Percentiles rank a stretch among this genome's conserved stretches.
phyloP scores from a whole-genome alignment of 2,888 invertebrate species.

The Pammene fasciana region DNA sequence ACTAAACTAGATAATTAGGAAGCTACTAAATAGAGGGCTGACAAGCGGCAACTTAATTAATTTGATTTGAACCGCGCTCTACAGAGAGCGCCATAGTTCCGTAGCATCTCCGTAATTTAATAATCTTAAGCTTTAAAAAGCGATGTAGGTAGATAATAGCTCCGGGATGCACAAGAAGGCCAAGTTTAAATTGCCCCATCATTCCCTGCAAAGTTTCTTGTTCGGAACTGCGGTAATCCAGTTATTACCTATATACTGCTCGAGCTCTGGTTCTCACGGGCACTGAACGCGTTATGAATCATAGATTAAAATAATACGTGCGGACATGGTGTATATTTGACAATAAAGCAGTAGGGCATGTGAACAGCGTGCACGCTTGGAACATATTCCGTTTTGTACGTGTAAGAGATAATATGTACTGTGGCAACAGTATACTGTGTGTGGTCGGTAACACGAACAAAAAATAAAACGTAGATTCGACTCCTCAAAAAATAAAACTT shows the following conservation, averaged over 20 bases:
- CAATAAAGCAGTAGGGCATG: too few relatives aligned
- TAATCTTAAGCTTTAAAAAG: slow-evolving; percentile 6
- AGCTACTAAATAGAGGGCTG: background rate
- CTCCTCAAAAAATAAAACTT: too few relatives aligned
- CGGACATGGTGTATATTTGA: background rate
- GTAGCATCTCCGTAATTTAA: slow-evolving; percentile 5
- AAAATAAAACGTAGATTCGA: too few relatives aligned
- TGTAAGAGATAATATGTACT: too few relatives aligned
- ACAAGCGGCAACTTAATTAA: background rate
- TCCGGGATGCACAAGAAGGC: slow-evolving; percentile 32
- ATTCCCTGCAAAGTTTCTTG: slow-evolving; percentile 45
- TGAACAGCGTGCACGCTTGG: too few relatives aligned
- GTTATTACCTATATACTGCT: slow-evolving; percentile 11
- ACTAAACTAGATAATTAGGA: background rate
- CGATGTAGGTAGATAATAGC: slow-evolving; percentile 14
- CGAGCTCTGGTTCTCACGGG: background rate
- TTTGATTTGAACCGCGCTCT: background rate
- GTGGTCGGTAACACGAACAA: too few relatives aligned
- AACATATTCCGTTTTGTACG: too few relatives aligned
- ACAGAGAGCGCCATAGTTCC: background rate
- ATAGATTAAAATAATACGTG: background rate
- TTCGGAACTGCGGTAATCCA: slow-evolving; percentile 37
- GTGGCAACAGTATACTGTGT: too few relatives aligned
- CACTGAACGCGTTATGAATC: background rate
- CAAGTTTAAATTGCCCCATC: slow-evolving; percentile 62